A percentile compares a stretch with the other conserved stretches of the same genome.
Evolutionary conservation across 2,113 vertebrate genomes (phyloP).

Genomic region (Setophaga petechia): DNA sequence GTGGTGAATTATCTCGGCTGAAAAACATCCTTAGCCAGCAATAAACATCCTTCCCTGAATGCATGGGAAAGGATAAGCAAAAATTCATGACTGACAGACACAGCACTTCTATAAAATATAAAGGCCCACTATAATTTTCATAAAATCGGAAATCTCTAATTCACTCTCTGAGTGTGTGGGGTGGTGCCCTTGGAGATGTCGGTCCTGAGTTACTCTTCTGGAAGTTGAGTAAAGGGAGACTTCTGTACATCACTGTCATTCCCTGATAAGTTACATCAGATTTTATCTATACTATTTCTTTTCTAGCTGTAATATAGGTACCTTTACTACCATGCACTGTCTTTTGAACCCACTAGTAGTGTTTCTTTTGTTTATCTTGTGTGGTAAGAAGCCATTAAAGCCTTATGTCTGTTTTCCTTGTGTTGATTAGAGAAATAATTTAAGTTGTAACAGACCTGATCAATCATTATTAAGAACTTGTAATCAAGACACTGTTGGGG

Average conservation of each 20-base stretch:
- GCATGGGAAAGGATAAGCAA: neutral
- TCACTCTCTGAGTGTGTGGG: neutral
- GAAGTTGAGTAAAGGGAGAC: neutral
- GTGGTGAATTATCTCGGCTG: neutral
- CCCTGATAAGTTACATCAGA: fast-evolving
- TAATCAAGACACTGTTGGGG: fast-evolving
- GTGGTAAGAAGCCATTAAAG: neutral
- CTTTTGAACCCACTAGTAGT: neutral
- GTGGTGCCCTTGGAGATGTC: neutral
- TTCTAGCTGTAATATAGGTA: neutral
- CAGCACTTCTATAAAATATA: neutral
- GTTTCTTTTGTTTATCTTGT: neutral
- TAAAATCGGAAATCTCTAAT: neutral
- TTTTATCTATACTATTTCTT: neutral
- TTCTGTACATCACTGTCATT: neutral
- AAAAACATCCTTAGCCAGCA: neutral
- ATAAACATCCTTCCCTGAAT: neutral
- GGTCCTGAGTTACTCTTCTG: neutral
- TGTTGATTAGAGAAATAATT: neutral
- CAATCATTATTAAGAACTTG: neutral
- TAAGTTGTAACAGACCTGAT: neutral
- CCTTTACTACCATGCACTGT: neutral
- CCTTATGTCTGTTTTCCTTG: neutral
- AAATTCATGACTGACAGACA: neutral
- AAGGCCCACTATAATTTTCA: neutral